Base-by-base conservation (phyloP, 2,797 vertebrate species). In the Lacerta viridis region DNA sequence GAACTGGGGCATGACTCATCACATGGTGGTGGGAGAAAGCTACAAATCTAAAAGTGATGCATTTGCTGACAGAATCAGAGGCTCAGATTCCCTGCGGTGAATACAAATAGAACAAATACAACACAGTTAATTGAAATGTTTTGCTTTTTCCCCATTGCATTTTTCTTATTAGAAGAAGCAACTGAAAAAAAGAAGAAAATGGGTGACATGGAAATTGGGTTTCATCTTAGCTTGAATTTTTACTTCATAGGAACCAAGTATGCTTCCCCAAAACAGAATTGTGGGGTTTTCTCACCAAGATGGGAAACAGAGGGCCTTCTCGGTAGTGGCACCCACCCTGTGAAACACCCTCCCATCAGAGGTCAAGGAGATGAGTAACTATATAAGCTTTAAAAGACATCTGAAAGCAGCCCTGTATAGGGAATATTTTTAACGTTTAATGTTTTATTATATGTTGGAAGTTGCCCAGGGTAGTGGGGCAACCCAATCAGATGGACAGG, bases 21-120 rank as follows among this genome's bases (percentile, higher is more conserved):
- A 89, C 25, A 87, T 83, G 3, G 7, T 76, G 87, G 92, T 10
- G 79, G 87, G 92, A 11, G 6, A 86, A 59, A 23, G 90, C 46
- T 77, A 75, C 55, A 93, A 87, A 83, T 86, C 84, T 90, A 90
- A 88, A 90, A 93, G 66, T 81, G 55, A 92, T 84, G 81, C 3
- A 33, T 92, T 93, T 93, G 88, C 61, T 91, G 81, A 85, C 27
- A 92, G 87, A 84, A 88, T 69, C 72, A 18, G 72, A 74, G 89
- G 33, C 6, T 66, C 75, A 2, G 90, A 80, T 86, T 92, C 79
- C 55, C 93, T 72, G 80, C 84, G 86, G 81, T 90, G 80, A 87
- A 93, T 91, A 89, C 80, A 93, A 94, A 91, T 71, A 88, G n/a
- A 39, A 87, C 59, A 90, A 89, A 90, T 93, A 94, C n/a, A 77